Evolutionary conservation across 1,140 invertebrate genomes (phyloP).

Genomic region (Ips nitidus): DNA sequence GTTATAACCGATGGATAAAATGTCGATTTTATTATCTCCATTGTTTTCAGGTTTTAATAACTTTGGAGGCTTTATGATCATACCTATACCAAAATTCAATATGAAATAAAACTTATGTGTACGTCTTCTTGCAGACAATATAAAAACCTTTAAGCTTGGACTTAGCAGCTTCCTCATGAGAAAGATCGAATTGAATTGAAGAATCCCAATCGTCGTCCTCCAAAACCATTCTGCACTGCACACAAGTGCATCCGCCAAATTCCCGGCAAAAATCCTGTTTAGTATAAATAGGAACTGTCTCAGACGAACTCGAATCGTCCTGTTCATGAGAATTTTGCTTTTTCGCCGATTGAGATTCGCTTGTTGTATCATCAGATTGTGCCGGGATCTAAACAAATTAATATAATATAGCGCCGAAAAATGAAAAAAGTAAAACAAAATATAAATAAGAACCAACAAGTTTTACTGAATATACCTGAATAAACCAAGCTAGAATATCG

Average conservation of each 20-base stretch:
- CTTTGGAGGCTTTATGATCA: slow-evolving; percentile 29
- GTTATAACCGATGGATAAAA: slow-evolving; percentile 33
- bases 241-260: slow-evolving; percentile 17
- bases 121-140: too few relatives aligned
- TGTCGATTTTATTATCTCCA: slow-evolving; percentile 23
- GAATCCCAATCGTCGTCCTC: slow-evolving; percentile 33
- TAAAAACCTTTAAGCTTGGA: neutral
- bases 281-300: slow-evolving; percentile 1
- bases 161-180: neutral
- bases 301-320: slow-evolving; percentile 8
- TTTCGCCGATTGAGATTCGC: neutral
- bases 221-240: slow-evolving; percentile 11
- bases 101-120: slow-evolving; percentile 16
- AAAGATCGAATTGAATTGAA: slow-evolving; percentile 14
- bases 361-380: too few relatives aligned
- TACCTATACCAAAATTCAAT: slow-evolving; percentile 5
- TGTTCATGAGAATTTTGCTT: neutral
- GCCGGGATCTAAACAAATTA: too few relatives aligned
- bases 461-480: too few relatives aligned
- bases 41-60: slow-evolving; percentile 25
- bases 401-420: too few relatives aligned
- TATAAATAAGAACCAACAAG: too few relatives aligned
- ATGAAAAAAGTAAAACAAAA: too few relatives aligned
- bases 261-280: slow-evolving; percentile 23
- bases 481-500: too few relatives aligned